Evolutionary conservation across 2,113 vertebrate genomes (phyloP).

Genomic region (Cettia cetti): DNA sequence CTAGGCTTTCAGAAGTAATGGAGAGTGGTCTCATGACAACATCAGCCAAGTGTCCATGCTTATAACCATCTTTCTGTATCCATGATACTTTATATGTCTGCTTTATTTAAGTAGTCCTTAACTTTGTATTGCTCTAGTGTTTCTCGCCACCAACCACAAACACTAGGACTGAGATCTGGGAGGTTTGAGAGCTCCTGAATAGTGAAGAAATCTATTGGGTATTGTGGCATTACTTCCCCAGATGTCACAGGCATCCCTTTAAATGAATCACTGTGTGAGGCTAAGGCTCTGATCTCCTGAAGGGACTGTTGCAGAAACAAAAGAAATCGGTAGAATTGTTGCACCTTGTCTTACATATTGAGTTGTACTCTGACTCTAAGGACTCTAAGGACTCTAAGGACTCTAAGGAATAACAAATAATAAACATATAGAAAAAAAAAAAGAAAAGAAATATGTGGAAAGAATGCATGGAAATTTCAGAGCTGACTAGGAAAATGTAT

Average conservation of each 20-base stretch:
- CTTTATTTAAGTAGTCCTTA: not conserved
- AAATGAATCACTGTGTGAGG: not conserved
- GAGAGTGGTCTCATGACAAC: not conserved
- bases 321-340: not conserved
- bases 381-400: too few relatives aligned
- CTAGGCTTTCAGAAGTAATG: not conserved
- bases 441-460: too few relatives aligned
- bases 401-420: not conserved
- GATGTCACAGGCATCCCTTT: not conserved
- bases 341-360: not conserved
- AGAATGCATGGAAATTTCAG: not conserved
- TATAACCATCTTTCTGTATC: not conserved
- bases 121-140: not conserved
- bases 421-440: not conserved
- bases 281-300: not conserved
- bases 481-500: not conserved
- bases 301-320: not conserved
- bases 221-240: not conserved
- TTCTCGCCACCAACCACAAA: not conserved
- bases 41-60: fast-evolving
- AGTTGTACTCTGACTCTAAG: not conserved
- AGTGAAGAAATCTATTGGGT: not conserved
- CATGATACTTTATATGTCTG: not conserved
- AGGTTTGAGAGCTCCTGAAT: not conserved
- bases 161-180: not conserved